A percentile compares a stretch with the other conserved stretches of the same genome.
These are phyloP conservation scores for Bos taurus DNA, from an alignment of 2,113 vertebrate species.

Conservation along the genomic window DNA sequence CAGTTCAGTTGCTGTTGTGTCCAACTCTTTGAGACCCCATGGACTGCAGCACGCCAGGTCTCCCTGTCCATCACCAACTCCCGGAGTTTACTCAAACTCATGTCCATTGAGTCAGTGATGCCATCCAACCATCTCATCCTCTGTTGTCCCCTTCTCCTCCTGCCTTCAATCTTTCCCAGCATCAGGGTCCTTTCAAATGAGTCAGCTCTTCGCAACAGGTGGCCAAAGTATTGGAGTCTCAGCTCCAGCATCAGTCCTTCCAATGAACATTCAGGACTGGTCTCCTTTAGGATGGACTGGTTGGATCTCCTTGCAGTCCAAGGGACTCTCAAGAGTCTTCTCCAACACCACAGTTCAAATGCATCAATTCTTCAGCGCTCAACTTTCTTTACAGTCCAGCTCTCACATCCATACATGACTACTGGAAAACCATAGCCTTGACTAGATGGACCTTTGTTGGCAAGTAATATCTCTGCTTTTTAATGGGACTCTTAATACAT, in stretches of 20 bases:
- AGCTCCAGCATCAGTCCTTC: neutral
- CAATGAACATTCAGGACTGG: neutral
- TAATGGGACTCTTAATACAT: neutral
- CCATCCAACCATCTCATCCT: neutral
- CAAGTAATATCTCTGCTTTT: neutral
- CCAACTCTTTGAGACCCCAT: too few species aligned
- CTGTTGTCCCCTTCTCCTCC: neutral
- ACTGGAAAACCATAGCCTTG: neutral
- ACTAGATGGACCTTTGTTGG: neutral
- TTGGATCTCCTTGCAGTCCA: neutral
- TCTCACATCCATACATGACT: neutral
- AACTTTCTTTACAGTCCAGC: neutral
- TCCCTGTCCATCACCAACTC: neutral
- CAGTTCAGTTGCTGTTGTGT: too few species aligned
- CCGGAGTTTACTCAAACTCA: neutral
- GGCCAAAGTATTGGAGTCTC: neutral
- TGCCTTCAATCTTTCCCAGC: neutral
- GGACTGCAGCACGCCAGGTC: neutral
- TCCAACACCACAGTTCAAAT: neutral
- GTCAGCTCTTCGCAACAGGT: neutral
- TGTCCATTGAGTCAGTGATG: neutral
- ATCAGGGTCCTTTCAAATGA: neutral
- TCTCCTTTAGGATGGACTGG: neutral
- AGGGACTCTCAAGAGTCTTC: neutral
- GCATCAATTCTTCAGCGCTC: neutral